Base-by-base conservation (phyloP, 2,797 vertebrate species). In the Gallinago stenura region DNA sequence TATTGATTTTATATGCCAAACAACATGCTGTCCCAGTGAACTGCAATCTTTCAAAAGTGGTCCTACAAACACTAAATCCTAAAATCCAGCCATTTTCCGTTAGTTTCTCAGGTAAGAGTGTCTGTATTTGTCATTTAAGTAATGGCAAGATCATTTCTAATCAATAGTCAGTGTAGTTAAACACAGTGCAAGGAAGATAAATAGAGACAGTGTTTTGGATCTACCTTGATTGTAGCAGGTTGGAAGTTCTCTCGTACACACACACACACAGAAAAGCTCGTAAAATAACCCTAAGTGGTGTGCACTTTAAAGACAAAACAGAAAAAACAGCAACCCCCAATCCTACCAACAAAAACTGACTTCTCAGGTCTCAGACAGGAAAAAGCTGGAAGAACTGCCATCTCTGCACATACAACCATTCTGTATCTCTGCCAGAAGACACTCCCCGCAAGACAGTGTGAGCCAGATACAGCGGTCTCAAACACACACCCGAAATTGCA, bases 381-480 rank as follows among this genome's bases (percentile, higher is more conserved):
- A 64, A 78, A 76, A 66, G 25, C 25, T 70, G 56, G 16, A 57
- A 91, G 39, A 68, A 50, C 21, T 30, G 45, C 18, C 9, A 19
- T 33, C 78, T 76, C 19, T 3, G 1, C 39, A 37, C 24, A 31
- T 17, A 20, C 7, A 66, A 1, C 7, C 6, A 24, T 64, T 56
- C 17, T 0, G 0, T 9, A 17, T 6, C 24, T 58, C 53, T 66
- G 28, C 31, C 2, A 2, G 24, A 58, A 79, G 51, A 17, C 41
- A 57, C 15, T 87, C 43, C 15, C 48, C 15, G 8, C 1, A 37
- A 35, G 35, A 26, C n/a, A 26, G 43, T 2, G 35, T 37, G 61
- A 68, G 57, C 26, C 65, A 24, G 21, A 33, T 10, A 8, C 2
- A 64, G 3, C 24, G 5, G 15, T 25, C 31, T 60, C 53, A 71